phyloP scores from a whole-genome alignment of 2,113 vertebrate genomes.

The Nycticryphes semicollaris region DNA sequence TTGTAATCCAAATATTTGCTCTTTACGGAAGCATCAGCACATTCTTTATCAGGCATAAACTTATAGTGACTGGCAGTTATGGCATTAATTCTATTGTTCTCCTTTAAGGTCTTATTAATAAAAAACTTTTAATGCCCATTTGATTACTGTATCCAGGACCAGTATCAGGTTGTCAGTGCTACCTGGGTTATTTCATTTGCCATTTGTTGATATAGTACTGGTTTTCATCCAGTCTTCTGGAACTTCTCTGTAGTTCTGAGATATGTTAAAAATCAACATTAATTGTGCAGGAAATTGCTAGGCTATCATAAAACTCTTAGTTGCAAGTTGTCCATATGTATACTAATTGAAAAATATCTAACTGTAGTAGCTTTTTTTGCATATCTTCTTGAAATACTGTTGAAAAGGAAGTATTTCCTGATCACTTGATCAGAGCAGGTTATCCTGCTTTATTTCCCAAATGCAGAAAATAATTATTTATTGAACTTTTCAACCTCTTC shows the following conservation, averaged over 20 bases:
- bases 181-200: background rate
- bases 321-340: background rate
- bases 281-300: background rate
- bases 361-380: background rate
- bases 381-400: background rate
- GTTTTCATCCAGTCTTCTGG: background rate
- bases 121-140: background rate
- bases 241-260: background rate
- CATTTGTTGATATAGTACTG: background rate
- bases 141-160: background rate
- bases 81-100: background rate
- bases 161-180: background rate
- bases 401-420: background rate
- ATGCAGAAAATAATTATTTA: conserved; percentile 52
- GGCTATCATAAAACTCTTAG: background rate
- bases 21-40: background rate
- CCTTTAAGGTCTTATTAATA: background rate
- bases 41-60: background rate
- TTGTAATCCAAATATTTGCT: background rate
- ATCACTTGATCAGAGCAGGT: background rate
- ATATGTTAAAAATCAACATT: background rate
- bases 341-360: background rate
- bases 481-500: conserved; percentile 40
- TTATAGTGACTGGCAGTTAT: background rate
- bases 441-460: conserved; percentile 13